A percentile compares a stretch with the other conserved stretches of the same genome.
Evolutionary conservation across 2,113 vertebrate genomes (phyloP).

Genomic region (Halichoeres trimaculatus): DNA sequence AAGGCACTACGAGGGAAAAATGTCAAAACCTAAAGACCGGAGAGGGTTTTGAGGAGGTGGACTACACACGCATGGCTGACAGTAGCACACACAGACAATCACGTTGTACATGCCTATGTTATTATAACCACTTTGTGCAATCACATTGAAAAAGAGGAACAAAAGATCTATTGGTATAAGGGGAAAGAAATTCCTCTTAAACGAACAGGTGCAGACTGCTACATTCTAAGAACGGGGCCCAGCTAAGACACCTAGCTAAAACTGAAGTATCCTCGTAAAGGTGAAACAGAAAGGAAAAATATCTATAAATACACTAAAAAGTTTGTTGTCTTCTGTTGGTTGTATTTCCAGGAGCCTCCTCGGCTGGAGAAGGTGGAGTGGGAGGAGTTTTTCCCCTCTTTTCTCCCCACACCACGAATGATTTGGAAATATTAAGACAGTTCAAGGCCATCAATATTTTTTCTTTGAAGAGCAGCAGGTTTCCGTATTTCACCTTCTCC

Average conservation of each 20-base stretch:
- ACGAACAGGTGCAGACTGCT: constrained; percentile 88
- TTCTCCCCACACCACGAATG: constrained; percentile 65
- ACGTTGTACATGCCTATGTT: constrained; percentile 92
- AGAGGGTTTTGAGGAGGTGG: constrained; percentile 84
- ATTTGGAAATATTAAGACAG: constrained; percentile 88
- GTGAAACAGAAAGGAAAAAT: constrained; percentile 76
- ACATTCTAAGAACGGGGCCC: constrained; percentile 89
- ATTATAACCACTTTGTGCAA: constrained; percentile 93
- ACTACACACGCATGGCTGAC: constrained; percentile 86
- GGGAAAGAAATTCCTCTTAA: constrained; percentile 73
- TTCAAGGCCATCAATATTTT: constrained; percentile 87
- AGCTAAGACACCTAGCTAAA: constrained; percentile 82
- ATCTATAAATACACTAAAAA: constrained; percentile 87
- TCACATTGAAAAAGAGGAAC: constrained; percentile 83
- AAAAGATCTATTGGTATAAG: constrained; percentile 90
- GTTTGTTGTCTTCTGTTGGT: constrained; percentile 83
- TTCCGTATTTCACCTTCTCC: constrained; percentile 83
- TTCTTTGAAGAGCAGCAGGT: constrained; percentile 88
- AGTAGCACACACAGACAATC: constrained; percentile 88
- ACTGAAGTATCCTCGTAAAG: constrained; percentile 77
- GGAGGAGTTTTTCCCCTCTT: constrained; percentile 53
- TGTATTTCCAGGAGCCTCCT: constrained; percentile 84
- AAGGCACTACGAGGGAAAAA: constrained; percentile 99
- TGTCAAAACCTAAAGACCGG: constrained; percentile 87
- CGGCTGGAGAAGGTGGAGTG: constrained; percentile 72